Base-by-base conservation (phyloP, 2,888 invertebrate species). In the Melanostoma mellinum region DNA sequence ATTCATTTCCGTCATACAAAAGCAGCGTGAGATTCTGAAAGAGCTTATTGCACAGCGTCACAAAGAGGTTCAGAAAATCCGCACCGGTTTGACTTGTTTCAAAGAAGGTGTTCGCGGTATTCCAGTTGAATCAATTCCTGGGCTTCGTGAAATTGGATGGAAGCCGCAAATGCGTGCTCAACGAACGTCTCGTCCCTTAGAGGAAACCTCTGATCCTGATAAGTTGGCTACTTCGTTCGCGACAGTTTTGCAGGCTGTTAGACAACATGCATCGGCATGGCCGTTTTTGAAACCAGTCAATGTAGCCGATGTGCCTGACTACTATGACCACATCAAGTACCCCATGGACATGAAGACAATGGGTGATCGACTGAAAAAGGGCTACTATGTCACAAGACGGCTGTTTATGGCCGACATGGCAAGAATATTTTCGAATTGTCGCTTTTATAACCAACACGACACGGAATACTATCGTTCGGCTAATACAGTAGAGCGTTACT, bases 321-420 rank as follows among this genome's bases (percentile, higher is more conserved):
- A 99, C 91, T 98, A 98, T 88, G 97, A 98, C 86, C 96, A 96
- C 89, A 98, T 98, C 87, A 96, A 96, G 90, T 98, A 96, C 93
- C 98, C 99, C 0, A 98, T 98, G 97, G 98, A 97, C 97, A 90
- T 93, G 92, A 87, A 87, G 78, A 87, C 88, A 3, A 87, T 88
- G 87, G 86, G 86, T 0, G 88, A 88, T 40, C 81, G 88, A 0
- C 56, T 88, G 20, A 88, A 88, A 42, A 87, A 86, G 42, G 87
- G 87, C 32, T 98, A 98, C 91, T 98, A 98, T 91, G 94, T 94
- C 53, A 95, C 96, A 30, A 94, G 96, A 88, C 93, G 96, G 40
- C 92, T 98, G 61, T 99, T 99, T 91, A 95, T 97, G 68, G 98
- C 98, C 0, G 99, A 99, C 91, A 96, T 99, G 96, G 95, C 94